Conservation (phyloP, 2,113 vertebrate species). For the Planiliza haematocheilus region DNA sequence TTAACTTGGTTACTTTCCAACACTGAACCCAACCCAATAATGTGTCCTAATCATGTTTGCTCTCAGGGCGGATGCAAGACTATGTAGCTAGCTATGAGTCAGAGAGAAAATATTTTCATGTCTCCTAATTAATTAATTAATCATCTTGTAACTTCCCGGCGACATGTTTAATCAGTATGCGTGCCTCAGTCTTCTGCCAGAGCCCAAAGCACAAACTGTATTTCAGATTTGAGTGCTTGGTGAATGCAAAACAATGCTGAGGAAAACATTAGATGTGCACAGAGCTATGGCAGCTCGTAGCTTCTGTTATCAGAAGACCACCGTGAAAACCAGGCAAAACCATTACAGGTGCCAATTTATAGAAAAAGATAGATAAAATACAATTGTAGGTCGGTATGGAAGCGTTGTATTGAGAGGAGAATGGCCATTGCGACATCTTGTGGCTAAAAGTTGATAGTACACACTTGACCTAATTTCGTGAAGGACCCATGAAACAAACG, state of each 20-base stretch:
- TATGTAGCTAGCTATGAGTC: not conserved
- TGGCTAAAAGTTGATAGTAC: constrained; percentile 3
- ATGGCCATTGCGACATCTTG: not conserved
- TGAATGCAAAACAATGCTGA: too few species aligned
- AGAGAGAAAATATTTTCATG: not conserved
- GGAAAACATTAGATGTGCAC: too few species aligned
- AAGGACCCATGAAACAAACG: too few species aligned
- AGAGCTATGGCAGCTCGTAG: too few species aligned
- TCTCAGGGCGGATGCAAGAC: not conserved
- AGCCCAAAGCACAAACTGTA: too few species aligned
- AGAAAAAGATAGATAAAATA: too few species aligned
- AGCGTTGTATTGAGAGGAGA: not conserved
- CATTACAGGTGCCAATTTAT: too few species aligned
- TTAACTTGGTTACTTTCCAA: not conserved
- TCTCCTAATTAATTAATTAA: not conserved
- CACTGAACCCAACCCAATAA: not conserved
- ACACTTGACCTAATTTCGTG: not conserved
- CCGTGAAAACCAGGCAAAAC: too few species aligned
- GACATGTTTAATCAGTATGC: not conserved
- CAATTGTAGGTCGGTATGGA: too few species aligned
- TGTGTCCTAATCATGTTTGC: constrained; percentile 23
- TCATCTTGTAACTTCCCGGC: not conserved
- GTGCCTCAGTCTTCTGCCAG: too few species aligned
- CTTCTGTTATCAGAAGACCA: too few species aligned
- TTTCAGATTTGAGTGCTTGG: too few species aligned